Evolutionary conservation across 2,797 vertebrate species (phyloP).

Genomic region (Anomalospiza imberbis): DNA sequence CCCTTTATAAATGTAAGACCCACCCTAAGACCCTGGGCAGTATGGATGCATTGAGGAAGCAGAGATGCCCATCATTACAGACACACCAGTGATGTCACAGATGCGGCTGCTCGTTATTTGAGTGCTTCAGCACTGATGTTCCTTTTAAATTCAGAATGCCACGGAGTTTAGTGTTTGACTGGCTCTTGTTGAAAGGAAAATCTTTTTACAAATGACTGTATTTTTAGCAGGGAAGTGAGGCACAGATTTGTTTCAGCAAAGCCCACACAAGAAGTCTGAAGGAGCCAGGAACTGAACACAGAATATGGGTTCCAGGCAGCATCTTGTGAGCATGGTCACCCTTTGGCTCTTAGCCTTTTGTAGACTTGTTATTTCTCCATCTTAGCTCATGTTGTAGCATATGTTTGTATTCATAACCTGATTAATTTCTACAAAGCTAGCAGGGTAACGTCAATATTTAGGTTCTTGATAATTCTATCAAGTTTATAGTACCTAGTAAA

Average conservation of each 20-base stretch:
- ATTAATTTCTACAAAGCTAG: background rate
- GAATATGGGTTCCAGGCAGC: background rate
- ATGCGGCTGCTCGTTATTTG: background rate
- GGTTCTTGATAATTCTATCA: background rate
- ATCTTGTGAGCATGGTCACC: background rate
- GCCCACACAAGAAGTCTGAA: background rate
- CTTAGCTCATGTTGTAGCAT: background rate
- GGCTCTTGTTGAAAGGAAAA: background rate
- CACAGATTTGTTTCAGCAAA: background rate
- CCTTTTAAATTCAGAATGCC: background rate
- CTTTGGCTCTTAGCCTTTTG: background rate
- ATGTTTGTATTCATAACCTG: background rate
- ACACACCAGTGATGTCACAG: fast-evolving
- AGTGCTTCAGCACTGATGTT: background rate
- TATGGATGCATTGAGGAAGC: background rate
- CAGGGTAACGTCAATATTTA: background rate
- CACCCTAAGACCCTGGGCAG: background rate
- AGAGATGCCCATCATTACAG: background rate
- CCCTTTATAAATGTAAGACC: background rate
- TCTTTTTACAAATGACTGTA: background rate
- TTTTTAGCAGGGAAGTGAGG: background rate
- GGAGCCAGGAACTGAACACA: background rate
- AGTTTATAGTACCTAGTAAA: background rate
- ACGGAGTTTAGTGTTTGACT: background rate
- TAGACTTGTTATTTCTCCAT: background rate